Conservation (phyloP, 2,797 vertebrate genomes). For the Galaxias olidus region DNA sequence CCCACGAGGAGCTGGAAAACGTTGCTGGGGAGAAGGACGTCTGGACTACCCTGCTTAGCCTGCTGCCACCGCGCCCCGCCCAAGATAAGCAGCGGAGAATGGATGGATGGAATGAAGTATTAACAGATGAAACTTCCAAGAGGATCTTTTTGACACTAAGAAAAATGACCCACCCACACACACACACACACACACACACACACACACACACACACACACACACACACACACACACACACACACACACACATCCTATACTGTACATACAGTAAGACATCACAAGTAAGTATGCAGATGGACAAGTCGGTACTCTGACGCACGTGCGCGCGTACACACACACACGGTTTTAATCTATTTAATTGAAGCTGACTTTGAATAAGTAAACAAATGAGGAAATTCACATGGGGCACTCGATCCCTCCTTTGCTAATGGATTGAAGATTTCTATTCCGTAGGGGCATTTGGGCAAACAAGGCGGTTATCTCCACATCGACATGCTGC, state of each 20-base stretch:
- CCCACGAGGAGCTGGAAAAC: too few species aligned
- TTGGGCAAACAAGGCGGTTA: slow-evolving; percentile 78
- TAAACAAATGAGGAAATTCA: slow-evolving; percentile 80
- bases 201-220: slow-evolving; percentile 9
- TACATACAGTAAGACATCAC: neutral
- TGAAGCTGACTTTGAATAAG: slow-evolving; percentile 78
- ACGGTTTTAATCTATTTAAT: slow-evolving; percentile 76
- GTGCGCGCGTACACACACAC: slow-evolving; percentile 30
- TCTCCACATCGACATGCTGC: slow-evolving; percentile 76
- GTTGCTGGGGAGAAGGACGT: too few species aligned
- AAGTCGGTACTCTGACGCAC: slow-evolving; percentile 15
- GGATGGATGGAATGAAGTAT: too few species aligned
- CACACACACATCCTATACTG: slow-evolving; percentile 32
- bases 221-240: neutral
- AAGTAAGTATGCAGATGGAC: slow-evolving; percentile 17
- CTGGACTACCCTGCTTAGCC: too few species aligned
- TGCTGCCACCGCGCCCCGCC: too few species aligned
- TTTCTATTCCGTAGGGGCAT: slow-evolving; percentile 73
- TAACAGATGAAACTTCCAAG: slow-evolving; percentile 7
- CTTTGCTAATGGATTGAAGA: slow-evolving; percentile 77
- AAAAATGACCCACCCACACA: slow-evolving; percentile 8
- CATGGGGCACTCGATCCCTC: slow-evolving; percentile 74
- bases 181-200: slow-evolving; percentile 23
- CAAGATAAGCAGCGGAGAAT: too few species aligned
- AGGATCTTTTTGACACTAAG: neutral